Evolutionary conservation across 1,140 invertebrate species (phyloP).

Genomic region (Ruditapes philippinarum): DNA sequence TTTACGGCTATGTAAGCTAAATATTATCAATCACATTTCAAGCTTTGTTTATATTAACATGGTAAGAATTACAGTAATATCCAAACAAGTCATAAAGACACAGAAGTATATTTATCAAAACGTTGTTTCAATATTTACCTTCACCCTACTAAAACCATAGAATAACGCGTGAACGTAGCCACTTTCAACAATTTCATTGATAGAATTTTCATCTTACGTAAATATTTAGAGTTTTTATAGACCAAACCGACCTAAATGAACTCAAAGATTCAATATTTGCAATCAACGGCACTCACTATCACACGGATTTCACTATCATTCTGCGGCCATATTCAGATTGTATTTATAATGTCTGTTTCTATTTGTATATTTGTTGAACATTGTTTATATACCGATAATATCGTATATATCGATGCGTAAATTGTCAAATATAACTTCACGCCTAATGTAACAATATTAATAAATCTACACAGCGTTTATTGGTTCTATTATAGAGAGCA

Average conservation of each 20-base stretch:
- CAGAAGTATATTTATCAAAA: slow-evolving; percentile 47
- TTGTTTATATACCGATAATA: slow-evolving; percentile 65
- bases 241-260: slow-evolving; percentile 22
- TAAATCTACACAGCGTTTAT: no score
- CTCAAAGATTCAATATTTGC: slow-evolving; percentile 60
- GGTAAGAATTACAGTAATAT: neutral
- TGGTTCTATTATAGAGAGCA: no score
- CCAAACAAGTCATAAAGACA: slow-evolving; percentile 39
- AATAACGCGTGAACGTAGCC: neutral
- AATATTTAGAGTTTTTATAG: slow-evolving; percentile 51
- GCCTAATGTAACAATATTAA: neutral
- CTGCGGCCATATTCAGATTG: neutral
- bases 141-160: slow-evolving; percentile 40
- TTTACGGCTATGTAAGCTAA: no score
- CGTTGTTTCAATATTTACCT: slow-evolving; percentile 55
- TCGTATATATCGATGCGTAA: slow-evolving; percentile 22
- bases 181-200: slow-evolving; percentile 46
- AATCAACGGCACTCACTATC: no score
- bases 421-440: slow-evolving; percentile 53
- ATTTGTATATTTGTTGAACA: slow-evolving; percentile 49
- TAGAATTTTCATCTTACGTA: slow-evolving; percentile 38
- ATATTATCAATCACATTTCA: neutral
- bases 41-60: neutral
- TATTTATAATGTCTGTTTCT: neutral
- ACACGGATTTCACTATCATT: slow-evolving; percentile 15